phyloP scores from a whole-genome alignment of 2,888 invertebrate genomes.

The Scelioninae gen. 2 region DNA sequence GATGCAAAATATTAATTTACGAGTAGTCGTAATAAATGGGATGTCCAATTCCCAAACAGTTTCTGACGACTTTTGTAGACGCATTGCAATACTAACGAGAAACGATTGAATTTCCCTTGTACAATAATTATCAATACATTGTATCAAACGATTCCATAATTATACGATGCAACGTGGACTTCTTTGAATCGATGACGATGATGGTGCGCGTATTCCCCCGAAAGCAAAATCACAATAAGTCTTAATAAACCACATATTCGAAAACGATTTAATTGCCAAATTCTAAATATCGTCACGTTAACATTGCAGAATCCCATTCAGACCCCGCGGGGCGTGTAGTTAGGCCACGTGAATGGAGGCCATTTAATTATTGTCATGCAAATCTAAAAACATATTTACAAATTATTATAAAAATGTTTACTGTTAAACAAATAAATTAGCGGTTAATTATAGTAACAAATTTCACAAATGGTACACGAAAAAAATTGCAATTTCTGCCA shows the following conservation, averaged over 20 bases:
- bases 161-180: constrained; percentile 30
- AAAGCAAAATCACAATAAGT: constrained; percentile 37
- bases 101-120: constrained; percentile 19
- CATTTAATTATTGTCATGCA: constrained; percentile 62
- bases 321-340: constrained; percentile 67
- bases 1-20: constrained; percentile 30
- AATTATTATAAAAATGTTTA: constrained; percentile 7
- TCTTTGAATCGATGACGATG: constrained; percentile 34
- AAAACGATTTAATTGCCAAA: constrained; percentile 72
- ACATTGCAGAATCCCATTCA: constrained; percentile 54
- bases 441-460: too few relatives aligned
- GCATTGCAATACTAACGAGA: constrained; percentile 2
- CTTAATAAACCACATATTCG: constrained; percentile 43
- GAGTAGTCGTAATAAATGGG: constrained; percentile 10
- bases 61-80: constrained; percentile 12
- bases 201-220: constrained; percentile 15
- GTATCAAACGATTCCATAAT: constrained; percentile 33
- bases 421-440: background rate
- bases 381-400: constrained; percentile 13
- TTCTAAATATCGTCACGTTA: constrained; percentile 71
- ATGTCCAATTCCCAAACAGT: constrained; percentile 16
- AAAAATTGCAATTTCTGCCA: too few relatives aligned
- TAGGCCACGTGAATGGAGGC: constrained; percentile 60
- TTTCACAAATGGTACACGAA: too few relatives aligned
- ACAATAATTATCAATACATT: constrained; percentile 33